These are phyloP conservation scores for Anarrhichthys ocellatus DNA, from an alignment of 2,113 vertebrate genomes.

Conservation along the genomic window DNA sequence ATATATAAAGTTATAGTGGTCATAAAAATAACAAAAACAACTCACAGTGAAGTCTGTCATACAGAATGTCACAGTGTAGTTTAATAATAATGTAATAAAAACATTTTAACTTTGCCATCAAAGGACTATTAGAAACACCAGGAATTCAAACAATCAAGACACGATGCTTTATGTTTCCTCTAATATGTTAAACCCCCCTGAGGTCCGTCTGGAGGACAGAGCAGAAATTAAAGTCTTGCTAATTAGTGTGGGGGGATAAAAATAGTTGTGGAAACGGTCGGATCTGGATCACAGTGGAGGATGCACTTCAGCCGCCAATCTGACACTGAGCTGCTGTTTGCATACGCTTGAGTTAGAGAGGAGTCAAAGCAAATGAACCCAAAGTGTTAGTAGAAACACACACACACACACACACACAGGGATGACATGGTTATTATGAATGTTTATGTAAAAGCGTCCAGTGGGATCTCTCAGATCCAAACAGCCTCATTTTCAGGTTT, in stretches of 20 bases:
- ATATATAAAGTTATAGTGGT: neutral
- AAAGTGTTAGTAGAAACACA: neutral
- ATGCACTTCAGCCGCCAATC: conserved; percentile 14
- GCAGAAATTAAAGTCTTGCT: conserved; percentile 74
- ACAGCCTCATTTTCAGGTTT: neutral
- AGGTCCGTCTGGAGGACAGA: conserved; percentile 71
- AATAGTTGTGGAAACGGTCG: conserved; percentile 69
- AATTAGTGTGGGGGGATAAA: conserved; percentile 76
- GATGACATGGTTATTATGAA: neutral
- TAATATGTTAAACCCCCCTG: conserved; percentile 72
- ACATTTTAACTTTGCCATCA: neutral
- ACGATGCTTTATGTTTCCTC: neutral
- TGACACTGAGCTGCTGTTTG: conserved; percentile 36
- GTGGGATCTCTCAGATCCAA: conserved; percentile 2
- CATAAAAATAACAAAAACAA: no score
- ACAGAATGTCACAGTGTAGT: no score
- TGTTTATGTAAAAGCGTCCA: neutral
- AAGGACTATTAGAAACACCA: neutral
- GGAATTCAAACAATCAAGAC: neutral
- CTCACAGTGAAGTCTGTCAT: no score
- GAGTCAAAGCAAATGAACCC: conserved; percentile 18
- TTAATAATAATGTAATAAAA: no score
- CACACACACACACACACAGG: neutral
- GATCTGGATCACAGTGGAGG: conserved; percentile 68
- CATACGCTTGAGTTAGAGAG: neutral